These are phyloP conservation scores for Phaonia tiefii DNA, from an alignment of 2,888 invertebrate species.

Conservation along the genomic window DNA sequence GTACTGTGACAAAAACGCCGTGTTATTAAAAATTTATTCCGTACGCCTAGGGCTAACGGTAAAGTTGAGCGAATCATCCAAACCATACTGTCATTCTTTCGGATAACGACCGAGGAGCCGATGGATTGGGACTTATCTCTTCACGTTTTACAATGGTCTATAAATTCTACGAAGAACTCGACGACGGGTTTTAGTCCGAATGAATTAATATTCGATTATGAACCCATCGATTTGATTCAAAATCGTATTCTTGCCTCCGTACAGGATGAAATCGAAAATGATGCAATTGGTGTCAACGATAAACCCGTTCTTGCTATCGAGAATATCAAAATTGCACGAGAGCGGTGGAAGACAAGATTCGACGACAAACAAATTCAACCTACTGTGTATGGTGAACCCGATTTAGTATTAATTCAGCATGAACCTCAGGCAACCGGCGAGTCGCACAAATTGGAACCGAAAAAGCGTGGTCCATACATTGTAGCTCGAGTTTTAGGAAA, in stretches of 20 bases:
- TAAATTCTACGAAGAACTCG: constrained; percentile 37
- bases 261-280: constrained; percentile 15
- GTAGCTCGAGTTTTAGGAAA: constrained; percentile 48
- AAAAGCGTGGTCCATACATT: constrained; percentile 56
- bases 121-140: constrained; percentile 10
- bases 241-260: constrained; percentile 51
- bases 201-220: constrained; percentile 47
- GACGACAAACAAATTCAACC: constrained; percentile 35
- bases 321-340: constrained; percentile 35
- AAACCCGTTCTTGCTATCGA: constrained; percentile 18
- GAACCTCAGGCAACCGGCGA: constrained; percentile 38
- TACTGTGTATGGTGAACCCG: constrained; percentile 8
- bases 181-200: constrained; percentile 45
- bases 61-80: constrained; percentile 53
- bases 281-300: not conserved
- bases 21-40: constrained; percentile 45
- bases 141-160: too few species aligned
- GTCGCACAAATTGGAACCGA: constrained; percentile 7
- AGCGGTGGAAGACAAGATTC: constrained; percentile 41
- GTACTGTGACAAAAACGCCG: not conserved
- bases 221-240: constrained; percentile 39
- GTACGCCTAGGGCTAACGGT: constrained; percentile 54
- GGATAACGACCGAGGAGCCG: constrained; percentile 12
- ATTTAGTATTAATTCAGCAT: constrained; percentile 48
- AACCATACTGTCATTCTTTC: constrained; percentile 35